These are phyloP conservation scores for Hyphantria cunea DNA, from an alignment of 1,140 invertebrate genomes.

Conservation along the genomic window DNA sequence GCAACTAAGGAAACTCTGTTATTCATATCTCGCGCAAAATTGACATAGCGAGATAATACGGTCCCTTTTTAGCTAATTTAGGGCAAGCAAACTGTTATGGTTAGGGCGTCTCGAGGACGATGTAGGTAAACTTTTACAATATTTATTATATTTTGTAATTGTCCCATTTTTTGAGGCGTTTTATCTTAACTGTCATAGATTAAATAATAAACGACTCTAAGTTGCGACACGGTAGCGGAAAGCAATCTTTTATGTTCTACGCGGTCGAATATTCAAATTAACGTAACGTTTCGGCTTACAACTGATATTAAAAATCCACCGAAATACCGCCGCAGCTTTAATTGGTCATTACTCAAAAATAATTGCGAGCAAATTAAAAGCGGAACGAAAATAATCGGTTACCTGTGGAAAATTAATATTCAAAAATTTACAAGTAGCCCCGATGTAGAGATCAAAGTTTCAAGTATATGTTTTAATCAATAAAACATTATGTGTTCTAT, in stretches of 20 bases:
- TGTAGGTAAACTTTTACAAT: conserved; percentile 58
- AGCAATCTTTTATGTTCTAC: conserved; percentile 33
- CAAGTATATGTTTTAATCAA: too few species aligned
- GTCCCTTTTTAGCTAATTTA: conserved; percentile 61
- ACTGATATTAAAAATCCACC: conserved; percentile 18
- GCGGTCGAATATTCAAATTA: conserved; percentile 38
- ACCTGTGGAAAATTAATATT: conserved; percentile 4
- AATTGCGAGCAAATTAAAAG: conserved; percentile 21
- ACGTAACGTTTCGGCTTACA: conserved; percentile 25
- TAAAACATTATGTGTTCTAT: background rate
- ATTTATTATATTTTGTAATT: conserved; percentile 77
- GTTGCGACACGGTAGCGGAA: conserved; percentile 36
- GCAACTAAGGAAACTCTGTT: conserved; percentile 15
- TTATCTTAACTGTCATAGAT: conserved; percentile 43
- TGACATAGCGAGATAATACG: conserved; percentile 66
- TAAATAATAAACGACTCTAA: conserved; percentile 39
- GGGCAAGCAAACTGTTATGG: conserved; percentile 70
- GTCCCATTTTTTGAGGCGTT: conserved; percentile 51
- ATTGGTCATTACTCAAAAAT: conserved; percentile 28
- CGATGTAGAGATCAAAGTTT: background rate
- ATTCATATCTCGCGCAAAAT: conserved; percentile 48
- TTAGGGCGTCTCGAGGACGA: conserved; percentile 54
- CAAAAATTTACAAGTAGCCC: background rate
- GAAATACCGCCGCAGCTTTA: conserved; percentile 19
- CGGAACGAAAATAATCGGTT: background rate